Evolutionary conservation across 1,140 invertebrate genomes (phyloP), one percentile per base, ranked within the genome.

Genomic region (Mactra quadrangularis): DNA sequence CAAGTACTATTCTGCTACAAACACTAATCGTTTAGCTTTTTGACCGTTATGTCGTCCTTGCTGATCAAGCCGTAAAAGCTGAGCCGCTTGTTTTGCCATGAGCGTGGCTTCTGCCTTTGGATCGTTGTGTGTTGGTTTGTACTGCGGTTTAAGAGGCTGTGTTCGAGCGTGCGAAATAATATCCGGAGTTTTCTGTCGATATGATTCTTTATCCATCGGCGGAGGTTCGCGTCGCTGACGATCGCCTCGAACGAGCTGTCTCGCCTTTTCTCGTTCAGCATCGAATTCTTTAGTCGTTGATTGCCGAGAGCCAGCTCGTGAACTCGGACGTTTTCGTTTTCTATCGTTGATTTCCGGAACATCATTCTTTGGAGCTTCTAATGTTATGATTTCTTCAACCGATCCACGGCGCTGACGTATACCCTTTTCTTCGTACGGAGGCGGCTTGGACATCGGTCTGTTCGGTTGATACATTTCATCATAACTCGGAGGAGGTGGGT

Each of bases 1-100:
- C n/a, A n/a, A n/a, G n/a, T n/a, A n/a, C 35, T 72, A 86, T 59
- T 86, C 81, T 4, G 85, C 76, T 17, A 86, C 85, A 79, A 86
- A 86, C 11, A 86, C 85, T 11, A 86, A 70, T 25, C 85, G 45
- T 38, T 86, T 86, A n/a, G 53, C 35, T 52, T 86, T 86, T 68
- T 81, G 83, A 19, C 81, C 81, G 25, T 29, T 57, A 9, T 62
- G 79, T 15, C 74, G 45, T 3, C 38, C 74, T 29, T 71, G 79
- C 25, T 82, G 85, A 50, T 86, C 81, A 19, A 83, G 53, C 64
- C 85, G 52, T 0, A 86, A 75, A 7, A 86, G 38, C 29, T 86
- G 57, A 6, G 85, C 85, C 1, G 85, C 85, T 75, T 86, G 85
- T 53, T 57, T 74, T 1, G 85, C 85, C 85, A 86, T 83, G 27